Base-by-base conservation (phyloP, 2,888 invertebrate genomes). In the Dorcus hopei region DNA sequence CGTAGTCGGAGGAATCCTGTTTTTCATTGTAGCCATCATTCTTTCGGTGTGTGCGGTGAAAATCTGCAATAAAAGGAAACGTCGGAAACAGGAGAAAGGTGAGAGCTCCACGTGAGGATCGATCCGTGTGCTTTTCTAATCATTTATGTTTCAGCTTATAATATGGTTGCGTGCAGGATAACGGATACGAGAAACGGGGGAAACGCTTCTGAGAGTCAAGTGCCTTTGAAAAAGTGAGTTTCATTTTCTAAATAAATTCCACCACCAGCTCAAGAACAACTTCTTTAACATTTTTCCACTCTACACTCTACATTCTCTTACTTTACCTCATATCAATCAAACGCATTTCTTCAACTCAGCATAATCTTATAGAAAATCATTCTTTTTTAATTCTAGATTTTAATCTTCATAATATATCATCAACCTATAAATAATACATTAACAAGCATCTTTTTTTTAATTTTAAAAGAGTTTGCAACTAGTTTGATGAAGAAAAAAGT, bases 21-120 rank as follows among this genome's bases (percentile, higher is more conserved):
- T 97, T 86, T 95, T 97, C 85, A 91, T 97, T 77, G 95, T 97
- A 75, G 95, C 96, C 80, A 95, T 97, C 81, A 94, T 97, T 77
- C 87, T 97, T 74, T 95, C 96, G 72, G 92, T 97, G 76, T 95
- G 97, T 84, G 95, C 95, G 73, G 95, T 97, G 76, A 95, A 97
- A 85, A 95, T 96, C 80, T 95, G 95, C 87, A 97, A 96, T 85
- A 95, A 95, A 82, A 86, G 95, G 77, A 95, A 95, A 82, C 87
- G 95, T 74, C 90, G 95, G 85, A 95, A 95, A 88, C 95, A 95
- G 82, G 95, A 95, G 83, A 95, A 96, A 93, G 96, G 97, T 96
- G 85, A 83, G 83, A 54, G 52, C 58, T 38, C 9, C 11, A 9
- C 39, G n/a, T 3, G 3, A 7, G 19, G 11, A 19, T 42, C 45